Evolutionary conservation across 1,140 invertebrate species (phyloP).

Genomic region (Sycobia sp.): DNA sequence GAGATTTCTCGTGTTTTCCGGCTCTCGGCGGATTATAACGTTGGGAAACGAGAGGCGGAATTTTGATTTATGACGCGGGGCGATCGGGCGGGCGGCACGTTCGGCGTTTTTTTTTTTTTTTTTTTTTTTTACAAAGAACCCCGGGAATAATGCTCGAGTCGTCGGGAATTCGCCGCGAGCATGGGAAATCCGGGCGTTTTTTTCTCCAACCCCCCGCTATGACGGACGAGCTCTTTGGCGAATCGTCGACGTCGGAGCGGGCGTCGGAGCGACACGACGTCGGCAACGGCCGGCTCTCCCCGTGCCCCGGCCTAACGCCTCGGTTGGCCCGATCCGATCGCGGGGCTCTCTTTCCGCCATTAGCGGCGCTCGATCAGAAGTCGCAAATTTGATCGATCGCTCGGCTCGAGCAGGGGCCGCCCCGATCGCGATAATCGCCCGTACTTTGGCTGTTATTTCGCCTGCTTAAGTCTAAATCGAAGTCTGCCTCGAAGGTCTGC

Average conservation of each 20-base stretch:
- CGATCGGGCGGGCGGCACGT: no score
- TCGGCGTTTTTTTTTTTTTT: no score
- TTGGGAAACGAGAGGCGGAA: no score
- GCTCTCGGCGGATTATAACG: no score
- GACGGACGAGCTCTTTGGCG: slow-evolving; percentile 10
- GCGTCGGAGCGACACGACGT: slow-evolving; percentile 7
- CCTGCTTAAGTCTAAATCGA: background rate
- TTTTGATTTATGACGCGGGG: no score
- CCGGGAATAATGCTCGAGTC: no score
- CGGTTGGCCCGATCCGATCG: background rate
- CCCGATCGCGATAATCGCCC: background rate
- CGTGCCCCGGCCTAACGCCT: background rate
- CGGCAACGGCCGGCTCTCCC: slow-evolving; percentile 19
- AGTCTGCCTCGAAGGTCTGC: background rate
- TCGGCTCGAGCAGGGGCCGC: background rate
- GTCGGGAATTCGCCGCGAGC: background rate
- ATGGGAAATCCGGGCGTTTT: no score
- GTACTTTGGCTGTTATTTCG: background rate
- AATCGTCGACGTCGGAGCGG: background rate
- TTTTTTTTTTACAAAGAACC: no score
- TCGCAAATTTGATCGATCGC: slow-evolving; percentile 20
- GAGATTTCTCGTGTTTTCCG: no score
- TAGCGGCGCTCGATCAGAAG: slow-evolving; percentile 21
- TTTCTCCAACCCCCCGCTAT: no score
- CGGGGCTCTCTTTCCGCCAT: background rate